phyloP scores from a whole-genome alignment of 1,140 invertebrate species.

The Bicyclus anynana region DNA sequence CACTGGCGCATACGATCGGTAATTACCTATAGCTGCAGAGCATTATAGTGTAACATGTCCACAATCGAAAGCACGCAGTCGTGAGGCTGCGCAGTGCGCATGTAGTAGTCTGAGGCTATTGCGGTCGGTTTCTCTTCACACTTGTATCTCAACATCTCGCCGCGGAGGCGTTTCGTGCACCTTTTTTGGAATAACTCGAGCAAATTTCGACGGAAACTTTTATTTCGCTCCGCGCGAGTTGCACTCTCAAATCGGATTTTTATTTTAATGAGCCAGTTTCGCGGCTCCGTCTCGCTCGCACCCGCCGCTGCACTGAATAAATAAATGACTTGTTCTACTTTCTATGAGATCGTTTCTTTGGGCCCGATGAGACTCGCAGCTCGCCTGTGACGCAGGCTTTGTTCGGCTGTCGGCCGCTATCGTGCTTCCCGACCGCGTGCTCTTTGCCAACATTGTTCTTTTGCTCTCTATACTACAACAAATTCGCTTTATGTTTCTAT shows the following conservation, averaged over 20 bases:
- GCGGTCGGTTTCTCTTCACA: constrained; percentile 69
- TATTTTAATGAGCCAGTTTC: constrained; percentile 76
- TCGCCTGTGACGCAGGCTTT: constrained; percentile 45
- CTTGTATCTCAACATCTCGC: constrained; percentile 57
- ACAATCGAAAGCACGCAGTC: constrained; percentile 37
- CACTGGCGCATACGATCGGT: constrained; percentile 21
- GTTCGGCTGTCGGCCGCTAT: constrained; percentile 33
- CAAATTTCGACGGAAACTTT: constrained; percentile 72
- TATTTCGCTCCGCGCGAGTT: constrained; percentile 65
- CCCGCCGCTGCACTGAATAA: constrained; percentile 70
- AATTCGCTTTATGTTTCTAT: constrained; percentile 39
- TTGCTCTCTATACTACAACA: constrained; percentile 38
- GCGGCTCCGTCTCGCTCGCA: constrained; percentile 64
- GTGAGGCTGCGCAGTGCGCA: constrained; percentile 40
- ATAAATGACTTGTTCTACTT: constrained; percentile 76
- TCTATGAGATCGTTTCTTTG: constrained; percentile 75
- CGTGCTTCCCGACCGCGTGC: constrained; percentile 34
- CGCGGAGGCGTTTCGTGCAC: constrained; percentile 56
- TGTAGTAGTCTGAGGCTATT: constrained; percentile 44
- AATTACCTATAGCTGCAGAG: constrained; percentile 28
- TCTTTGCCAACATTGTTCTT: constrained; percentile 47
- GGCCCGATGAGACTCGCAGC: constrained; percentile 47
- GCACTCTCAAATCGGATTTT: constrained; percentile 72
- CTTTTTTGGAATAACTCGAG: constrained; percentile 74
- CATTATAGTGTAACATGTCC: constrained; percentile 27